These are phyloP conservation scores for Ectobius pallidus DNA, from an alignment of 2,888 invertebrate species.

Conservation along the genomic window DNA sequence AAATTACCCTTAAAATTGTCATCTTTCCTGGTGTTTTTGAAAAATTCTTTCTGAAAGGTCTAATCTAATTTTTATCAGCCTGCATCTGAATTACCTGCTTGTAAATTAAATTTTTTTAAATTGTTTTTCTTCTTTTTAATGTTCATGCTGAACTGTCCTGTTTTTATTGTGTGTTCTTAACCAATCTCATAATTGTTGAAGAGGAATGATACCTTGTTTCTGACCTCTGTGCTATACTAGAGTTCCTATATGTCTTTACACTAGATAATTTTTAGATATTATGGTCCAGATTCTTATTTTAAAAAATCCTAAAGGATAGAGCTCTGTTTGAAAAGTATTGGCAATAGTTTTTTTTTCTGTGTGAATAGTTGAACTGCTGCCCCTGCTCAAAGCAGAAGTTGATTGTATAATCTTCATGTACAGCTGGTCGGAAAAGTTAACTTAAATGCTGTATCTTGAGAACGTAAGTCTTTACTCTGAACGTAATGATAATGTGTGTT, in stretches of 20 bases:
- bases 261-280: background rate
- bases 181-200: background rate
- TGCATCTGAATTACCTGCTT: background rate
- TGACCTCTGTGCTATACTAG: conserved; percentile 2
- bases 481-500: background rate
- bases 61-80: no score
- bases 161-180: no score
- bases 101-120: background rate
- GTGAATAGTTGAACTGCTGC: conserved; percentile 10
- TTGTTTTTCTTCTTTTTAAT: background rate
- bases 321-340: background rate
- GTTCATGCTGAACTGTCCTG: no score
- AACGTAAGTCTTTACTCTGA: conserved; percentile 22
- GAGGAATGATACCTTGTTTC: conserved; percentile 12
- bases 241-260: background rate
- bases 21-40: no score
- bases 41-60: no score
- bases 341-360: background rate
- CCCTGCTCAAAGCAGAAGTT: conserved; percentile 20
- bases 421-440: conserved; percentile 12
- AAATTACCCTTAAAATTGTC: no score
- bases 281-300: background rate
- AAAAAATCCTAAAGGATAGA: conserved; percentile 13
- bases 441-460: background rate
- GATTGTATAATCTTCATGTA: background rate